phyloP scores from a whole-genome alignment of 2,797 vertebrate species.

The Molossus alvarezi region DNA sequence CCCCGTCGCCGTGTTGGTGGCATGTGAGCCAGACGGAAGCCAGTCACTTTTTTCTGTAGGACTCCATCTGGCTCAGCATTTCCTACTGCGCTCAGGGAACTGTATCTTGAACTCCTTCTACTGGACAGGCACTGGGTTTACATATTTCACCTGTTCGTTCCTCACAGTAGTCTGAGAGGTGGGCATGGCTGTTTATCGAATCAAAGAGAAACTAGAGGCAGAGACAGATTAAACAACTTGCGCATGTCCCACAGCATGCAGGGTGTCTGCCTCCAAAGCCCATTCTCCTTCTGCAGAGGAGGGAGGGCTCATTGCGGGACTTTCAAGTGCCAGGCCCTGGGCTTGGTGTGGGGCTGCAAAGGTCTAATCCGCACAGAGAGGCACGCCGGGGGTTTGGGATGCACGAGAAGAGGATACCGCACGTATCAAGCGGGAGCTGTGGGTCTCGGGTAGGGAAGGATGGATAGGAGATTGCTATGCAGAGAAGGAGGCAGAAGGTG shows the following conservation, averaged over 20 bases:
- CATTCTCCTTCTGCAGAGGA: background rate
- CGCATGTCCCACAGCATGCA: background rate
- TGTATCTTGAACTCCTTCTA: background rate
- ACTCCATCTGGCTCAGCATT: background rate
- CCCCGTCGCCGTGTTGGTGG: rapidly evolving
- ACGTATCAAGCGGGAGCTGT: background rate
- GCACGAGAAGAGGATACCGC: background rate
- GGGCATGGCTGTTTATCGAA: background rate
- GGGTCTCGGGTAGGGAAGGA: background rate
- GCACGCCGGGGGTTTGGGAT: background rate
- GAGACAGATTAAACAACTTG: background rate
- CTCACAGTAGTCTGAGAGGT: background rate
- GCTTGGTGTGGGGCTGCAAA: background rate
- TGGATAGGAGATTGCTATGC: background rate
- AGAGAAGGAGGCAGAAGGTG: background rate
- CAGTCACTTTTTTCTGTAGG: background rate
- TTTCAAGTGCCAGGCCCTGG: background rate
- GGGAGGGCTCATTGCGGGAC: background rate
- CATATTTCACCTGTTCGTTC: background rate
- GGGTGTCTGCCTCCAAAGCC: background rate
- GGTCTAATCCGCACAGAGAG: background rate
- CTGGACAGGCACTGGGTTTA: background rate
- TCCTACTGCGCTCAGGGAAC: background rate
- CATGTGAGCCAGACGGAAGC: background rate
- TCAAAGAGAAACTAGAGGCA: background rate